Evolutionary conservation across 2,888 invertebrate species (phyloP).

Genomic region (Acanthoscelides obtectus): DNA sequence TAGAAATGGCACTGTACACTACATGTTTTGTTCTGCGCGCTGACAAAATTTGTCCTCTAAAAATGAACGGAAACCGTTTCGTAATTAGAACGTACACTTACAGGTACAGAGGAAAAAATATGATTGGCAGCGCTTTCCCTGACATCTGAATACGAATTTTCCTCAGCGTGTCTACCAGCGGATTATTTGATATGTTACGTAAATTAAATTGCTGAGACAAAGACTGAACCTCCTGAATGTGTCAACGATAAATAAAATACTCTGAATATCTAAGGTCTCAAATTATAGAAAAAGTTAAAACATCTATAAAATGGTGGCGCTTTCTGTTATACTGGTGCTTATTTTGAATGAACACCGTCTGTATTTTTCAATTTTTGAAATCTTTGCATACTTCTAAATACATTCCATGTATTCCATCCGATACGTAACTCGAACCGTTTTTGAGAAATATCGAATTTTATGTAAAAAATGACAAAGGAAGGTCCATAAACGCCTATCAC

Average conservation of each 20-base stretch:
- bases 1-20: conserved; percentile 86
- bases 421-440: too few relatives aligned
- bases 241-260: background rate
- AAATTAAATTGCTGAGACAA: background rate
- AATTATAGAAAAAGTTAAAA: too few relatives aligned
- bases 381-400: too few relatives aligned
- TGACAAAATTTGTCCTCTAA: conserved; percentile 69
- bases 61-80: conserved; percentile 66
- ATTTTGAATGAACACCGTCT: too few relatives aligned
- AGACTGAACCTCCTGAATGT: background rate
- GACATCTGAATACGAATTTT: conserved; percentile 55
- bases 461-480: too few relatives aligned
- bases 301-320: too few relatives aligned
- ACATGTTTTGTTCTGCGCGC: conserved; percentile 77
- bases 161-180: background rate
- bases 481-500: too few relatives aligned
- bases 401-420: too few relatives aligned
- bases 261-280: too few relatives aligned
- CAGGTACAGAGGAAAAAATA: conserved; percentile 68
- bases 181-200: background rate
- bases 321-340: too few relatives aligned
- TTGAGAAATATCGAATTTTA: too few relatives aligned
- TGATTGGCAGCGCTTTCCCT: conserved; percentile 79
- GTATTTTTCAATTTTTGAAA: too few relatives aligned
- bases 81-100: conserved; percentile 68